phyloP scores from a whole-genome alignment of 2,888 invertebrate species.

The Drosophila anomelani region DNA sequence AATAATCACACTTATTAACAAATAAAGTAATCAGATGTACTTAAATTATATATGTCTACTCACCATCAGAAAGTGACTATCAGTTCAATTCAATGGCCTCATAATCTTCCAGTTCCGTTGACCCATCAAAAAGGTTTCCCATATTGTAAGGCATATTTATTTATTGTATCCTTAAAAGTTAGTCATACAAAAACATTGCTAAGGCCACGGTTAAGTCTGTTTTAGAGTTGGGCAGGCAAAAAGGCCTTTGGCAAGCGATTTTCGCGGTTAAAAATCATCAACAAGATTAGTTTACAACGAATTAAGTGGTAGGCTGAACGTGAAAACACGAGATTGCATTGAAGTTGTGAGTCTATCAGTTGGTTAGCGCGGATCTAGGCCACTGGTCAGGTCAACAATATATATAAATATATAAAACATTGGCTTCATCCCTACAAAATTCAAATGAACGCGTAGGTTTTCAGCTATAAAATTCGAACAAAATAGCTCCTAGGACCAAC shows the following conservation, averaged over 20 bases:
- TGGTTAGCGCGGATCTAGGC: slow-evolving; percentile 31
- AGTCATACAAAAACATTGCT: slow-evolving; percentile 44
- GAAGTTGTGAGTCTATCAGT: slow-evolving; percentile 49
- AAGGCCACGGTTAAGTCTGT: slow-evolving; percentile 45
- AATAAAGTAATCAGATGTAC: not conserved
- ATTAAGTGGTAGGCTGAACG: slow-evolving; percentile 25
- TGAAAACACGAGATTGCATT: slow-evolving; percentile 38
- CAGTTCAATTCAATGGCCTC: not conserved
- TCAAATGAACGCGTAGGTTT: slow-evolving; percentile 7
- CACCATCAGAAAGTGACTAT: no score
- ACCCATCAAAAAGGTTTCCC: not conserved
- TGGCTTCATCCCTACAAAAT: slow-evolving; percentile 10
- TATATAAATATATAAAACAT: slow-evolving; percentile 13
- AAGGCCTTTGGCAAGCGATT: slow-evolving; percentile 42
- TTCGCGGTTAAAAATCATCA: slow-evolving; percentile 36
- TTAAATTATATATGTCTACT: no score
- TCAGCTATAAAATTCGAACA: slow-evolving; percentile 8
- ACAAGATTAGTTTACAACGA: slow-evolving; percentile 50
- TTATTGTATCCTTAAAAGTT: slow-evolving; percentile 36
- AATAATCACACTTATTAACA: not conserved
- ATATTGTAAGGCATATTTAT: slow-evolving; percentile 25
- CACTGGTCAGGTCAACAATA: slow-evolving; percentile 29
- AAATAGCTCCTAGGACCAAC: slow-evolving; percentile 88
- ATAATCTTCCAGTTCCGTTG: no score
- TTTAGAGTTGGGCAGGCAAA: slow-evolving; percentile 34